Percentiles rank a stretch among this genome's conserved stretches.
Conservation (phyloP, 30 jellyfish, hydroid and myxozoan species). For the Kudoa iwatai region DNA sequence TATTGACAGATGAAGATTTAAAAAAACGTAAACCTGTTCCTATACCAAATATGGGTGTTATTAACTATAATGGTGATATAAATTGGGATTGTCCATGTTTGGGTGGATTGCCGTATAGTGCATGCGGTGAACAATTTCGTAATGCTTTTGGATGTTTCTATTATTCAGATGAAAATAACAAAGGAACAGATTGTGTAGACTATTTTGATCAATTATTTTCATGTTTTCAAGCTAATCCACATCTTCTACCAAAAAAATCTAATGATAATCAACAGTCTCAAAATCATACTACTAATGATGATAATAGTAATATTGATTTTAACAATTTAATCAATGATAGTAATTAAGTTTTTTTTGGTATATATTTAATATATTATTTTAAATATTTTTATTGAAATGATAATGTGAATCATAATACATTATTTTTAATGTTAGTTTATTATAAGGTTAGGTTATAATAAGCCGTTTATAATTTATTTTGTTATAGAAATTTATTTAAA, state of each 20-base stretch:
- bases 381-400: no score
- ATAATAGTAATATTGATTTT: no score
- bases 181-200: not conserved
- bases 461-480: no score
- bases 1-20: slow-evolving; percentile 1
- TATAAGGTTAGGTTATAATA: no score
- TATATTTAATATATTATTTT: no score
- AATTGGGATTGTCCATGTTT: slow-evolving; percentile 96
- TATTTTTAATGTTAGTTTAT: no score
- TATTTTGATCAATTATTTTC: not conserved
- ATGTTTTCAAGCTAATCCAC: not conserved
- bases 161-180: not conserved
- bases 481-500: no score
- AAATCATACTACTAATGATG: no score
- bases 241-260: not conserved
- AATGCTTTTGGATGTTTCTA: slow-evolving; percentile 43
- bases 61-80: slow-evolving; percentile 50
- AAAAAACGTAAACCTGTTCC: not conserved
- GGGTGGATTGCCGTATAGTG: slow-evolving; percentile 95
- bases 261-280: no score
- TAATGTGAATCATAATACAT: no score
- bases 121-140: slow-evolving; percentile 62
- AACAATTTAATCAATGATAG: no score
- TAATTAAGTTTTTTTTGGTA: no score
- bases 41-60: slow-evolving; percentile 8